A percentile compares a stretch with the other conserved stretches of the same genome.
phyloP scores from a whole-genome alignment of 2,888 invertebrate species.

The Pristionchus fissidentatus region DNA sequence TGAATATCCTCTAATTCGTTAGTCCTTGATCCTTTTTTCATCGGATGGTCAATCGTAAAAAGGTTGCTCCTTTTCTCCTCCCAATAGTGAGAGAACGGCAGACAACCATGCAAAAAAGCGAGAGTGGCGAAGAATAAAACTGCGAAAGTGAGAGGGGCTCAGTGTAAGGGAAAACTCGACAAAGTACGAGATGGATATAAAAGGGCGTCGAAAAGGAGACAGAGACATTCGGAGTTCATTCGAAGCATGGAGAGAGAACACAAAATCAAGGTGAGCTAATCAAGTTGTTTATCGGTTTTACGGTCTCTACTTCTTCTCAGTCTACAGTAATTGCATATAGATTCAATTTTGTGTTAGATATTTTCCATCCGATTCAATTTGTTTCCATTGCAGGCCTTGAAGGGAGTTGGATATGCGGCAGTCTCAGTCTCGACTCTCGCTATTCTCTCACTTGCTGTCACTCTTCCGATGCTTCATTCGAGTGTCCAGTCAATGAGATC shows the following conservation, averaged over 20 bases:
- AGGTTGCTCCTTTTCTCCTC: constrained; percentile 13
- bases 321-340: too few species aligned
- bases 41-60: constrained; percentile 14
- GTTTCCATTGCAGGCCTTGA: not conserved
- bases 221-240: not conserved
- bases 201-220: not conserved
- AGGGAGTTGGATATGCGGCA: constrained; percentile 21
- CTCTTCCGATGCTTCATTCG: constrained; percentile 1
- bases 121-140: constrained; percentile 17
- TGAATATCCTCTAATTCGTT: too few species aligned
- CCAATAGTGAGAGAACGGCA: not conserved
- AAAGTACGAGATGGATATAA: constrained; percentile 24
- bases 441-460: constrained; percentile 4
- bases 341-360: too few species aligned
- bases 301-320: not conserved
- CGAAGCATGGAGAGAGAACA: constrained; percentile 14
- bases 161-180: constrained; percentile 39
- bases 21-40: too few species aligned
- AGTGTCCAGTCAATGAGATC: not conserved
- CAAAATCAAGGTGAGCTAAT: constrained; percentile 25
- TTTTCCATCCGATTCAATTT: not conserved
- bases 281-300: not conserved
- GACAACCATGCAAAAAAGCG: not conserved
- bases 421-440: constrained; percentile 20
- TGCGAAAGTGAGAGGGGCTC: constrained; percentile 34